Conservation (phyloP, 2,113 vertebrate genomes). For the Menidia beryllina region DNA sequence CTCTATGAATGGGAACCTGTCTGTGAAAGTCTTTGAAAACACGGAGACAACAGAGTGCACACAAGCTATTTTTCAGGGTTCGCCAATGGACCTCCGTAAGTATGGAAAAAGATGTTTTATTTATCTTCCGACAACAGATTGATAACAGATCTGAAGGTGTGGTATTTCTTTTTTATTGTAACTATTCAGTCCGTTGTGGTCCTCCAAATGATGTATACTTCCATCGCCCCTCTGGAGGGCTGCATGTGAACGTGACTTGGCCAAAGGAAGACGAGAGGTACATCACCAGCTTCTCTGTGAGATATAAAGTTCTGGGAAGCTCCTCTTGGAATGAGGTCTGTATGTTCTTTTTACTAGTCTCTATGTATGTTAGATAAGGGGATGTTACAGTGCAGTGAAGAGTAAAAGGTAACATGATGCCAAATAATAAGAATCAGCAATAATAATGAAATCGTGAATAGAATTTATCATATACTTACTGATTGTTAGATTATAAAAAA, state of each 20-base stretch:
- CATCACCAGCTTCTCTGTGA: slow-evolving; percentile 48
- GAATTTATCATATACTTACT: too few relatives aligned
- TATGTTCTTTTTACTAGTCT: background rate
- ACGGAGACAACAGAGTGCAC: slow-evolving; percentile 51
- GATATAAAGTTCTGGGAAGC: slow-evolving; percentile 50
- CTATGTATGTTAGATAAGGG: too few relatives aligned
- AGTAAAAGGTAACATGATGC: too few relatives aligned
- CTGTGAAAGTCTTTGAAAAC: slow-evolving; percentile 51
- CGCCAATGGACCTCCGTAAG: slow-evolving; percentile 55
- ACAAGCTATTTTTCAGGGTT: slow-evolving; percentile 58
- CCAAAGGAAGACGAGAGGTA: rapidly evolving
- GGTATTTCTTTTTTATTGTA: background rate
- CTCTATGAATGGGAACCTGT: rapidly evolving
- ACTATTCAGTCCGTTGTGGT: slow-evolving; percentile 67
- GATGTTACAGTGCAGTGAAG: too few relatives aligned
- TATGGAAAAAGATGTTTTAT: background rate
- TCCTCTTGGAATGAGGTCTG: slow-evolving; percentile 66
- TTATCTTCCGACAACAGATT: background rate
- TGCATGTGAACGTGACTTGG: slow-evolving; percentile 66
- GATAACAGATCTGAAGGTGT: background rate
- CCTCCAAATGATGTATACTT: slow-evolving; percentile 50
- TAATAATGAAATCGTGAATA: too few relatives aligned
- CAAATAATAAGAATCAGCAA: too few relatives aligned
- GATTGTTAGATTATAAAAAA: too few relatives aligned
- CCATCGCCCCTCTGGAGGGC: slow-evolving; percentile 44